Evolutionary conservation across 2,113 vertebrate species (phyloP).

Genomic region (Nipponia nippon): DNA sequence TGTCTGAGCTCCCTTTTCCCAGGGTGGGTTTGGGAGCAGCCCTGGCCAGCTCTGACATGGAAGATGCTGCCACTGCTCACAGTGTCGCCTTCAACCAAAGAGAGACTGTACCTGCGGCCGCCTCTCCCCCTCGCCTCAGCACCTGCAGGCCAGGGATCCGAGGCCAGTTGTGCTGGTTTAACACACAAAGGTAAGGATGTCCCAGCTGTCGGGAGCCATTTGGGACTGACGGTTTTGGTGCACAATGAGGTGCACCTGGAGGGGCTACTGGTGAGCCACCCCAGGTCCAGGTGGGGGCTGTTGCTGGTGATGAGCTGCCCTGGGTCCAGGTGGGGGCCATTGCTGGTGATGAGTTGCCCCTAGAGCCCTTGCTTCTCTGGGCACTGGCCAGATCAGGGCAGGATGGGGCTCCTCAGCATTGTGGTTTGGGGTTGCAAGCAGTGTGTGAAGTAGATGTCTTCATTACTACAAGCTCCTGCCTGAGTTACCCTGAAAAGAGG

Average conservation of each 20-base stretch:
- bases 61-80: fast-evolving
- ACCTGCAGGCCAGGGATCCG: fast-evolving
- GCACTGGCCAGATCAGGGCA: fast-evolving
- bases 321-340: neutral
- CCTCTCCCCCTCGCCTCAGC: fast-evolving
- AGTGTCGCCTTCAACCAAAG: fast-evolving
- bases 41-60: fast-evolving
- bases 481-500: neutral
- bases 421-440: fast-evolving
- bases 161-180: fast-evolving
- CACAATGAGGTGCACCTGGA: neutral
- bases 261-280: too few relatives aligned
- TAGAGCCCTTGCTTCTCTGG: fast-evolving
- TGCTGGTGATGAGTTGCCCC: neutral
- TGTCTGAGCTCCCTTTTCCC: fast-evolving
- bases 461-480: fast-evolving
- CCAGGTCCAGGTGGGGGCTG: neutral
- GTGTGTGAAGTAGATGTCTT: neutral
- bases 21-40: fast-evolving
- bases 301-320: neutral
- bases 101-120: fast-evolving
- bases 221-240: neutral
- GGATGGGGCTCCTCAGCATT: fast-evolving
- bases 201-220: fast-evolving
- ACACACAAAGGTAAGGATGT: fast-evolving